These are phyloP conservation scores for Dryoscopus gambensis DNA, from an alignment of 2,113 vertebrate species.

Conservation along the genomic window DNA sequence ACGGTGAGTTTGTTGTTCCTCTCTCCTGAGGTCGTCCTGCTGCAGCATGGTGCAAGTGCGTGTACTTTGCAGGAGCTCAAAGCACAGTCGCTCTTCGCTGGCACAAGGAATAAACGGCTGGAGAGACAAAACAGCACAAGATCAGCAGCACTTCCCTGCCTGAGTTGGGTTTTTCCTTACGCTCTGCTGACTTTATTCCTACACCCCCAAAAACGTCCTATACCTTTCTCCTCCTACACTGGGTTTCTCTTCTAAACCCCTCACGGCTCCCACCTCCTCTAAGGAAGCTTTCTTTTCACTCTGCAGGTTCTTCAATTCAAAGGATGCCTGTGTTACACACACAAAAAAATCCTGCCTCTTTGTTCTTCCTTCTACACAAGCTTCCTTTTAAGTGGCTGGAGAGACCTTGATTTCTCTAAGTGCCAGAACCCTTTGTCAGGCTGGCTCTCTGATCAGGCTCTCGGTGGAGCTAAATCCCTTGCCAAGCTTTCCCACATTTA, in stretches of 20 bases:
- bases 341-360: slow-evolving; percentile 1
- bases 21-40: not conserved
- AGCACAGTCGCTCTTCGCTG: not conserved
- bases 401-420: slow-evolving; percentile 50
- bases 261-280: not conserved
- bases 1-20: not conserved
- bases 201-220: not conserved
- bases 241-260: not conserved
- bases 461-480: slow-evolving; percentile 13
- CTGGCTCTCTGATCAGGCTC: slow-evolving; percentile 48
- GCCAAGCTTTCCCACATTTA: slow-evolving; percentile 55
- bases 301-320: slow-evolving; percentile 1
- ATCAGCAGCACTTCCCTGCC: not conserved
- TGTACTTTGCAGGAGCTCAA: not conserved
- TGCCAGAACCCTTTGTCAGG: slow-evolving; percentile 56
- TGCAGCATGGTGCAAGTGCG: not conserved
- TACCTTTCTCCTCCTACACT: not conserved
- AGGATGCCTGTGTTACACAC: not conserved
- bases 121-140: not conserved
- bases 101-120: not conserved
- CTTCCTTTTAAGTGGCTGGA: slow-evolving; percentile 59
- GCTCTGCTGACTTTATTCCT: not conserved
- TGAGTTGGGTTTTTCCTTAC: not conserved
- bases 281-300: not conserved
- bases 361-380: slow-evolving; percentile 39